Evolutionary conservation across 2,888 invertebrate species (phyloP), one percentile per base, ranked within the genome.

Genomic region (Temnothorax ravouxi): DNA sequence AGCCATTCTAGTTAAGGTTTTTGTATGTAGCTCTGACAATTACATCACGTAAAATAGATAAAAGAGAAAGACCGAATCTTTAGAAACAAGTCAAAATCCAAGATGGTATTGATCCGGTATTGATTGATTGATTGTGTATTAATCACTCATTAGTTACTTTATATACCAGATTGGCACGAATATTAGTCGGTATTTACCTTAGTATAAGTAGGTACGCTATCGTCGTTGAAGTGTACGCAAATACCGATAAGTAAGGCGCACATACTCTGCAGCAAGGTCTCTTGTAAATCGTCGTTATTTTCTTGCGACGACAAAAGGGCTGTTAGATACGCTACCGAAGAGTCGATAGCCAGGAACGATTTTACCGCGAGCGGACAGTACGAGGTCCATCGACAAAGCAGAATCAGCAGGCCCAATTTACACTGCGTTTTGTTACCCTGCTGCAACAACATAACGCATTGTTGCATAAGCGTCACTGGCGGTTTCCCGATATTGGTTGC

Each of bases 171-270:
- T 77, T 72, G 56, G 56, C 54, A 69, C n/a, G 2, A 21, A 74
- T 38, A 80, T 5, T 5, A 11, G 52, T 47, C 1, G 4, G 0
- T 44, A 21, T n/a, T 25, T 93, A 95, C 96, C 93, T 97, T 97
- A 0, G 97, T 97, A 91, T 97, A 98, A 88, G 96, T 96, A 18
- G 96, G 95, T 11, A 97, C 97, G 0, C 97, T 96, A 92, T 98
- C 97, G 88, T 98, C 98, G 92, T 98, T 99, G 95, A 97, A 98
- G 92, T 97, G 97, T 38, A 99, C 96, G 94, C 99, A 99, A 77
- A 99, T 96, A 0, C 99, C 99, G 93, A 99, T 97, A 3, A 99
- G 96, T 94, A 99, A 98, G 1, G 99, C 99, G 93, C 98, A 97
- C 88, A 99, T 96, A 3, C 98, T 98, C 93, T 98, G 97, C 56